Evolutionary conservation across 1,140 invertebrate species (phyloP), one percentile per base, ranked within the genome.

Genomic region (Vollenhovia emeryi): DNA sequence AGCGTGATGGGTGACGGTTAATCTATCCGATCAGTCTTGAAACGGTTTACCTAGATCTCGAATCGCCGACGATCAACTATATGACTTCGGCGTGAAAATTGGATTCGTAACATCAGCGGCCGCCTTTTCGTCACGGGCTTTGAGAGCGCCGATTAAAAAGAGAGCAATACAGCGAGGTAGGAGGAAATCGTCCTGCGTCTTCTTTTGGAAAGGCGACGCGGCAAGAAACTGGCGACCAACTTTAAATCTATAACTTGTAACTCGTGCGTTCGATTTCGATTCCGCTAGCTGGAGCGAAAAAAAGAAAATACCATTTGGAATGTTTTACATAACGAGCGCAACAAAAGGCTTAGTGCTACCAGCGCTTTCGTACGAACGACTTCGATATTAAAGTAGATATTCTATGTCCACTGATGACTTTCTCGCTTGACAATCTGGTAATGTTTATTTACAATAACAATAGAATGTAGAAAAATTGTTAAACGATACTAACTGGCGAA

Each of bases 201-300:
- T 55, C 66, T 82, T 73, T 82, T 73, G 78, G 78, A 82, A 71
- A 55, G 78, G 33, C 64, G 33, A 86, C 86, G 86, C 50, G 80
- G 79, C 84, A 91, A 91, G 89, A 89, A 89, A 73, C 73, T 66
- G 85, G 82, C 87, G 90, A 90, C 87, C 89, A 90, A 89, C 86
- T 92, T 91, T 91, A 91, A 91, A 92, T 92, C 87, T 83, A 89
- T 83, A 87, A 87, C 90, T 92, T 89, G 91, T 92, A 86, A 87
- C 90, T 92, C 91, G 92, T 92, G 92, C 91, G 89, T 91, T 84
- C 9, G 66, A 82, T 71, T 59, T 71, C 52, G 66, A 82, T 57
- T 59, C 66, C 66, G 78, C 68, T 82, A 73, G 21, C 2, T 48
- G 18, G 27, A 43, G 7, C 6, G 18, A 40, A 27, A 40, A 50